Percentiles rank a stretch among this genome's conserved stretches.
These are phyloP conservation scores for Todiramphus saurophagus DNA, from an alignment of 2,113 vertebrate species.

Conservation along the genomic window DNA sequence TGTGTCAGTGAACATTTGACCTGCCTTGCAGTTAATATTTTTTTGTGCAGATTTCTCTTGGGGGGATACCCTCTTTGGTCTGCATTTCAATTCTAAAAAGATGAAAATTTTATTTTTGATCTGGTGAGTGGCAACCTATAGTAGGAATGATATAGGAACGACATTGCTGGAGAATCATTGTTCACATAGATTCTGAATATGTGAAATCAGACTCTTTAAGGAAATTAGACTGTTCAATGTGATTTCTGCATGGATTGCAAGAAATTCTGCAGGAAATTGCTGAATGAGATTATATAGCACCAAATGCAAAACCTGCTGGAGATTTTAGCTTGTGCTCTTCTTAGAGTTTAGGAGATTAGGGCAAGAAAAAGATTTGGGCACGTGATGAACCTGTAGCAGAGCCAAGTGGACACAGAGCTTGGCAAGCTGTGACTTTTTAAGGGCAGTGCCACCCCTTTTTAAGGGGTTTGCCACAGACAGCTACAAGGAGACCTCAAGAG, in stretches of 20 bases:
- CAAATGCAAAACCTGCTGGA: neutral
- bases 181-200: neutral
- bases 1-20: slow-evolving; percentile 68
- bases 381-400: neutral
- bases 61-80: neutral
- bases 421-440: neutral
- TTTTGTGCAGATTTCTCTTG: slow-evolving; percentile 44
- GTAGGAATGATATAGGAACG: neutral
- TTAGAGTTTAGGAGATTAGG: neutral
- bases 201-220: neutral
- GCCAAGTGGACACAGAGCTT: neutral
- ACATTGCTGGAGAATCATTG: neutral
- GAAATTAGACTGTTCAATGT: neutral
- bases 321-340: neutral
- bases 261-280: neutral
- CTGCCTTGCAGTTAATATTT: slow-evolving; percentile 52
- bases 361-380: neutral
- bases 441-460: no score
- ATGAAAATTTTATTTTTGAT: neutral
- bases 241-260: neutral
- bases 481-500: neutral
- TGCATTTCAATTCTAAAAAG: neutral
- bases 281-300: neutral
- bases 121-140: neutral
- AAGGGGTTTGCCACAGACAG: neutral